Evolutionary conservation across 2,797 vertebrate species (phyloP).

Genomic region (Rhabdophis nuchalis): DNA sequence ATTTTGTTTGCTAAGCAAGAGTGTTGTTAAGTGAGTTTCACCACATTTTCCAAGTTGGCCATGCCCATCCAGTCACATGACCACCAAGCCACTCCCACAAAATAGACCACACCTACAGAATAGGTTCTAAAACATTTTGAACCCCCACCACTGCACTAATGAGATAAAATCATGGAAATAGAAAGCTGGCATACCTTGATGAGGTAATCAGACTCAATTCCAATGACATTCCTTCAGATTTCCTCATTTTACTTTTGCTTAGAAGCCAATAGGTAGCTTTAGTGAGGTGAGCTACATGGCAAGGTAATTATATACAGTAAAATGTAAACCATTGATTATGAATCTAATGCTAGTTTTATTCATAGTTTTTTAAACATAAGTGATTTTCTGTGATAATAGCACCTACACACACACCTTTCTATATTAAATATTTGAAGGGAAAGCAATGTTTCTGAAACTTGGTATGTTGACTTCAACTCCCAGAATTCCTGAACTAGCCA

Average conservation of each 20-base stretch:
- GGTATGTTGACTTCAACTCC: neutral
- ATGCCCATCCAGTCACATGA: no score
- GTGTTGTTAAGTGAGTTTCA: no score
- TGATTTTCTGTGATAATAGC: neutral
- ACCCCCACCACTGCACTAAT: no score
- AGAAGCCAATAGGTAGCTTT: neutral
- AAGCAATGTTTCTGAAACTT: neutral
- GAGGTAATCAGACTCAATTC: neutral
- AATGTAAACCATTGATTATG: neutral
- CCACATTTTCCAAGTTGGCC: no score
- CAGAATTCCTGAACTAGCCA: neutral
- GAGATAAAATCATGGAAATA: neutral
- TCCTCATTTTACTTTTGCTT: neutral
- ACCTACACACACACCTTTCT: neutral
- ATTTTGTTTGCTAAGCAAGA: no score
- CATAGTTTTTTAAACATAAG: neutral
- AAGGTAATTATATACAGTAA: neutral
- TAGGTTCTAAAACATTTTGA: no score
- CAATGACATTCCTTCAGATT: neutral
- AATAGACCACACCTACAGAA: no score
- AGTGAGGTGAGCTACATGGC: neutral
- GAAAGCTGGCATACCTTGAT: neutral
- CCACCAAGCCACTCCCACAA: no score
- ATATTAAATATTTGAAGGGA: neutral
- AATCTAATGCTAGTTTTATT: neutral